These are phyloP conservation scores for Rhadinocentrus ornatus DNA, from an alignment of 2,797 vertebrate species.

Conservation along the genomic window DNA sequence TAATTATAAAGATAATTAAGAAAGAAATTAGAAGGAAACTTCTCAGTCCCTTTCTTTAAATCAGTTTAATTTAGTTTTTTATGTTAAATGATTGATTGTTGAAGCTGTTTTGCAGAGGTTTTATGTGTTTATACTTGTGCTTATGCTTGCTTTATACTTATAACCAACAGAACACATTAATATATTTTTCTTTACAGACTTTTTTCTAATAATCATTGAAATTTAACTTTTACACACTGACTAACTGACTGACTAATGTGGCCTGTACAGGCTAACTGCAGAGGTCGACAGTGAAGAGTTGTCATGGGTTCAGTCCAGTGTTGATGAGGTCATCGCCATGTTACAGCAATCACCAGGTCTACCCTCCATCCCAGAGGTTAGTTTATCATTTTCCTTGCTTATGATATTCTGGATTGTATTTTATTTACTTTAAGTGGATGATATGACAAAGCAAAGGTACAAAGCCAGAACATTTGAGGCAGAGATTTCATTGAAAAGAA, in stretches of 20 bases:
- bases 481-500: not conserved
- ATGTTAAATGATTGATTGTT: not conserved
- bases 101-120: not conserved
- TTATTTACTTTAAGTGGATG: not conserved
- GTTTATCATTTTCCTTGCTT: not conserved
- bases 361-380: constrained; percentile 82
- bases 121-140: not conserved
- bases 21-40: too few species aligned
- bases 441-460: not conserved
- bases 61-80: not conserved
- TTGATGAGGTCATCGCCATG: constrained; percentile 88
- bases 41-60: not conserved
- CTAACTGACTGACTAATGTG: not conserved
- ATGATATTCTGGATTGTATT: not conserved
- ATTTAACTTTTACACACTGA: not conserved
- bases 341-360: constrained; percentile 84
- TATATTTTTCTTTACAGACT: not conserved
- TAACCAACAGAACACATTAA: not conserved
- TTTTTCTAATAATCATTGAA: not conserved
- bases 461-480: not conserved
- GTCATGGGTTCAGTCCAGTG: constrained; percentile 84
- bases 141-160: too few species aligned
- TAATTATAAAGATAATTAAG: not conserved
- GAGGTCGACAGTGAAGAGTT: constrained; percentile 87
- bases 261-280: constrained; percentile 69